A percentile compares a stretch with the other conserved stretches of the same genome.
Evolutionary conservation across 2,113 vertebrate species (phyloP).

Genomic region (Sander lucioperca): DNA sequence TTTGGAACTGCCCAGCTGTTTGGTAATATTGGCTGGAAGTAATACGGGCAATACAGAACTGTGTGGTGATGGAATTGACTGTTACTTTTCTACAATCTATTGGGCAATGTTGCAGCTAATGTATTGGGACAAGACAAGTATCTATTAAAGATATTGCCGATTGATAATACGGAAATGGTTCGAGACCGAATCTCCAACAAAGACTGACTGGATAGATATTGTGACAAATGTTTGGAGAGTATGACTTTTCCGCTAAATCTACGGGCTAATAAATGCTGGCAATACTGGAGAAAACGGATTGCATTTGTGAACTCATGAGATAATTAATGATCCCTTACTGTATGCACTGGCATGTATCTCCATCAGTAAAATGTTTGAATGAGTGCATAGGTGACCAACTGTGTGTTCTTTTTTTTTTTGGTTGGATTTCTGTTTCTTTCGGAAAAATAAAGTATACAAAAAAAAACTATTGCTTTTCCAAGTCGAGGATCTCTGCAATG

Average conservation of each 20-base stretch:
- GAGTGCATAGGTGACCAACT: neutral
- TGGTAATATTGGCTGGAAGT: neutral
- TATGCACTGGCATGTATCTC: neutral
- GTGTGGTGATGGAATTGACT: neutral
- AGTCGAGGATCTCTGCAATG: neutral
- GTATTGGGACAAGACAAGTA: neutral
- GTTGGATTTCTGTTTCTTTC: too few relatives aligned
- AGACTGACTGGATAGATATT: neutral
- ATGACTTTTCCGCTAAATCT: too few relatives aligned
- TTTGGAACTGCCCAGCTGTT: neutral
- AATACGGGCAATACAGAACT: neutral
- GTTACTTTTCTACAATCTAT: neutral
- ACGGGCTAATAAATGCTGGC: too few relatives aligned
- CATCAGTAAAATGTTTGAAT: neutral
- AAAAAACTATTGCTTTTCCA: neutral
- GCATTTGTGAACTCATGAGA: neutral
- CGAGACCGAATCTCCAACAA: neutral
- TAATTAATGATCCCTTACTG: neutral
- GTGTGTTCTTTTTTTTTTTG: too few relatives aligned
- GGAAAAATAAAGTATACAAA: too few relatives aligned
- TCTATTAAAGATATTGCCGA: neutral
- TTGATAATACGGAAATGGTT: too few relatives aligned
- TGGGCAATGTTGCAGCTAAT: neutral
- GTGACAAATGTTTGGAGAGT: too few relatives aligned
- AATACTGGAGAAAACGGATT: too few relatives aligned